Evolutionary conservation across 2,888 invertebrate genomes (phyloP).

Genomic region (Sesia apiformis): DNA sequence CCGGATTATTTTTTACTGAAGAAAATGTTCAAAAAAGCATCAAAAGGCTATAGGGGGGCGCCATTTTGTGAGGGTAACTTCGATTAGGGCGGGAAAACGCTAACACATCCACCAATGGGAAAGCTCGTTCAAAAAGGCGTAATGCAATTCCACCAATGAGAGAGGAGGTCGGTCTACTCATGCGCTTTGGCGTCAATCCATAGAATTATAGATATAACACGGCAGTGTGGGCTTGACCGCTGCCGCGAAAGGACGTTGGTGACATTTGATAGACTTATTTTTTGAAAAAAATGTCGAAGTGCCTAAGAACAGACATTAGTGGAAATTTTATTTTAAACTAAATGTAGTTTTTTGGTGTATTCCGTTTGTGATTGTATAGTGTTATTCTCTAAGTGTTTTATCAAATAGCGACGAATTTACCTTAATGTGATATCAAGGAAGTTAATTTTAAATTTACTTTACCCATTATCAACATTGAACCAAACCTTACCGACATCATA

Average conservation of each 20-base stretch:
- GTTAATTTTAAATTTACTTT: too few relatives aligned
- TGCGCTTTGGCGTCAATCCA: slow-evolving; percentile 68
- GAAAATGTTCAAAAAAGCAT: slow-evolving; percentile 72
- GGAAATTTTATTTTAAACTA: slow-evolving; percentile 13
- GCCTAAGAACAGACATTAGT: slow-evolving; percentile 46
- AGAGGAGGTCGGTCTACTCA: slow-evolving; percentile 41
- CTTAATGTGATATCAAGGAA: not conserved
- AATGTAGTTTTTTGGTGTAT: slow-evolving; percentile 32
- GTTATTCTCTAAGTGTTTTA: not conserved
- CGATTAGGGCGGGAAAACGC: slow-evolving; percentile 59
- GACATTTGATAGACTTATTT: slow-evolving; percentile 28
- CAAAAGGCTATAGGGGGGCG: slow-evolving; percentile 69
- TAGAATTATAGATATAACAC: slow-evolving; percentile 66
- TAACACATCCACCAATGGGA: slow-evolving; percentile 41
- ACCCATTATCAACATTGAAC: too few relatives aligned
- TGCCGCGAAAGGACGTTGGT: slow-evolving; percentile 46
- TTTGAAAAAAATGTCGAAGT: slow-evolving; percentile 53
- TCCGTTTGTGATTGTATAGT: slow-evolving; percentile 24
- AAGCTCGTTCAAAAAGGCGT: slow-evolving; percentile 47
- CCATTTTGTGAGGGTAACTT: slow-evolving; percentile 66
- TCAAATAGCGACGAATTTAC: not conserved
- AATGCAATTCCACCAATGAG: slow-evolving; percentile 42
- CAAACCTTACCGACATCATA: not conserved
- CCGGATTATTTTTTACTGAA: slow-evolving; percentile 72
- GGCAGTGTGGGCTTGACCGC: slow-evolving; percentile 68